phyloP scores from a whole-genome alignment of 1,140 invertebrate species.

The Caenorhabditis tropicalis region DNA sequence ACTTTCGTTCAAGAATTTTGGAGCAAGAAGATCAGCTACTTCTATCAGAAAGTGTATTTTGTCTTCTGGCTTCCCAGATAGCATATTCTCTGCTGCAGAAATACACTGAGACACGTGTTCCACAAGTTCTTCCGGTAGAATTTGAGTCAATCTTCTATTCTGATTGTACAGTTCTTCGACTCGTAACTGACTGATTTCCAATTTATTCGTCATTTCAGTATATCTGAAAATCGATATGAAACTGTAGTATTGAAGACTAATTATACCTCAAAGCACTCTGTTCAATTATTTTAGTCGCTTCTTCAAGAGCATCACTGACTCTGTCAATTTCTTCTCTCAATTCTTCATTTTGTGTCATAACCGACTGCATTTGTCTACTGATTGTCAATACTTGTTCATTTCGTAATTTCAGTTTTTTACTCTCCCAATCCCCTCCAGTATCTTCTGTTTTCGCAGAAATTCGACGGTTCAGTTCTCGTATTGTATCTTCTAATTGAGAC shows the following conservation, averaged over 20 bases:
- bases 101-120: constrained; percentile 38
- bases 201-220: constrained; percentile 55
- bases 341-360: constrained; percentile 68
- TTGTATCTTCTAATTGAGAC: constrained; percentile 68
- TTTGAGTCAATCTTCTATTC: constrained; percentile 51
- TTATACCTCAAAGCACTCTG: constrained; percentile 61
- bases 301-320: constrained; percentile 63
- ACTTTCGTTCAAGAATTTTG: constrained; percentile 22
- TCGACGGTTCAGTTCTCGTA: constrained; percentile 65
- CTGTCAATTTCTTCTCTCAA: constrained; percentile 63
- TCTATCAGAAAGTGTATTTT: constrained; percentile 54
- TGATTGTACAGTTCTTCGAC: constrained; percentile 58
- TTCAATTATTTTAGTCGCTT: constrained; percentile 66
- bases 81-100: background rate
- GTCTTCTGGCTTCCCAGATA: background rate
- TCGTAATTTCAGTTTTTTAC: constrained; percentile 64
- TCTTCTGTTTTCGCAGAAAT: constrained; percentile 62
- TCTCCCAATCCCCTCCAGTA: constrained; percentile 62
- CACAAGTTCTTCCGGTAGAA: constrained; percentile 48
- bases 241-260: too few relatives aligned
- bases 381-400: constrained; percentile 67
- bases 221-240: too few relatives aligned
- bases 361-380: constrained; percentile 63
- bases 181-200: constrained; percentile 53
- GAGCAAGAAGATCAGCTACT: constrained; percentile 45